Evolutionary conservation across 1,140 invertebrate genomes (phyloP), one percentile per base, ranked within the genome.

Genomic region (Zaprionus africanus): DNA sequence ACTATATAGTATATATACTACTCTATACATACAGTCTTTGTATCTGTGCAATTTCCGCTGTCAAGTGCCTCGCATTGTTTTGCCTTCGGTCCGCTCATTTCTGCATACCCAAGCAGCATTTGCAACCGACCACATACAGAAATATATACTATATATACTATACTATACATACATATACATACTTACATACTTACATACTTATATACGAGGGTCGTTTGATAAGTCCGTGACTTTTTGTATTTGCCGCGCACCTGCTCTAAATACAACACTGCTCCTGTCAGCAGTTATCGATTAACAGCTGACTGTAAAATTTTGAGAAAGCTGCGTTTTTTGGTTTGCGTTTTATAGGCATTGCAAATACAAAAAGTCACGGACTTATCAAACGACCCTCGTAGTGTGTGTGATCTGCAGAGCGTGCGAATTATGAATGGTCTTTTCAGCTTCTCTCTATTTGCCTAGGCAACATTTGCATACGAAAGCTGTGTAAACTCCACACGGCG

Each of bases 41-140:
- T 26, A 19, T 38, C 19, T 54, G 36, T 64, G 36, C 54, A 71
- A 60, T 60, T 71, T 76, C 73, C 73, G 73, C 67, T 71, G 68
- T 54, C 62, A 76, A 76, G 53, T 70, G 73, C 60, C 70, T 34
- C 54, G 67, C 73, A 71, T 76, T 76, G 73, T 76, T 76, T 65
- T 63, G 72, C 46, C 60, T 63, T 53, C 72, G 67, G 34, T 15
- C 66, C 28, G 53, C 56, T 63, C 59, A 70, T 69, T 75, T 62
- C 51, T 75, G 71, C 71, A 65, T 59, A 51, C 53, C 28, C 13
- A 58, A 72, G 26, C n/a, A 57, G 15, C 15, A 15, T 36, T 36
- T 36, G 38, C 38, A 43, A 43, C 6, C n/a, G 41, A 43, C n/a
- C 41, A 59, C 34, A 59, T 31, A 38, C 31, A 24, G 5, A 4